A percentile compares a stretch with the other conserved stretches of the same genome.
Evolutionary conservation across 2,797 vertebrate species (phyloP).

Genomic region (Thripadectes ignobilis): DNA sequence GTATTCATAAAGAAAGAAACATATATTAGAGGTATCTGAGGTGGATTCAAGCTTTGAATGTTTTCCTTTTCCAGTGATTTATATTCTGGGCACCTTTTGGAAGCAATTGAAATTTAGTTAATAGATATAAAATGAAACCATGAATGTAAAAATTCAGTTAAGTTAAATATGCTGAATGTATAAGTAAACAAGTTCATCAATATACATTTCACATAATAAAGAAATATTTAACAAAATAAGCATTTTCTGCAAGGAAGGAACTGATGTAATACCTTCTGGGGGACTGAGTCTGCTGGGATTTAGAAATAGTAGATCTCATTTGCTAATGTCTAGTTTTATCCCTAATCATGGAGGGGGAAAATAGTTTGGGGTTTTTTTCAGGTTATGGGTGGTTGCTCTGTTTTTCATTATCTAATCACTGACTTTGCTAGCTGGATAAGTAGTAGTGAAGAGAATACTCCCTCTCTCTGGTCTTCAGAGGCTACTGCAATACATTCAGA

Average conservation of each 20-base stretch:
- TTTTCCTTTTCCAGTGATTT: neutral
- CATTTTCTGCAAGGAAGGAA: neutral
- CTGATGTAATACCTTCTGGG: neutral
- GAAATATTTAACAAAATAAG: neutral
- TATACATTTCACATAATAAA: neutral
- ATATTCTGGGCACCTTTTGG: neutral
- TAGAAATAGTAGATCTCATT: neutral
- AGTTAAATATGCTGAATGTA: neutral
- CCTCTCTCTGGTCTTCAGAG: neutral
- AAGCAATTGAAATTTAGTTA: neutral
- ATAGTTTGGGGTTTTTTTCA: neutral
- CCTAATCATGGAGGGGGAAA: neutral
- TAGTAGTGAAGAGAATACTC: neutral
- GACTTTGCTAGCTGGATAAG: neutral
- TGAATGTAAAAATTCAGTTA: neutral
- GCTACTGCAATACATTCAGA: neutral
- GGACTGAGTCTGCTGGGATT: neutral
- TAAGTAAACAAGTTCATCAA: neutral
- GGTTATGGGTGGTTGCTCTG: neutral
- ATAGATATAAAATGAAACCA: neutral
- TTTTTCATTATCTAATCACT: neutral
- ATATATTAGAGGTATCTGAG: neutral
- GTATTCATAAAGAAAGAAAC: neutral
- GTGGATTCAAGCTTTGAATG: neutral
- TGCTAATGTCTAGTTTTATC: neutral